Evolutionary conservation across 2,113 vertebrate genomes (phyloP).

Genomic region (Coregonus clupeaformis): DNA sequence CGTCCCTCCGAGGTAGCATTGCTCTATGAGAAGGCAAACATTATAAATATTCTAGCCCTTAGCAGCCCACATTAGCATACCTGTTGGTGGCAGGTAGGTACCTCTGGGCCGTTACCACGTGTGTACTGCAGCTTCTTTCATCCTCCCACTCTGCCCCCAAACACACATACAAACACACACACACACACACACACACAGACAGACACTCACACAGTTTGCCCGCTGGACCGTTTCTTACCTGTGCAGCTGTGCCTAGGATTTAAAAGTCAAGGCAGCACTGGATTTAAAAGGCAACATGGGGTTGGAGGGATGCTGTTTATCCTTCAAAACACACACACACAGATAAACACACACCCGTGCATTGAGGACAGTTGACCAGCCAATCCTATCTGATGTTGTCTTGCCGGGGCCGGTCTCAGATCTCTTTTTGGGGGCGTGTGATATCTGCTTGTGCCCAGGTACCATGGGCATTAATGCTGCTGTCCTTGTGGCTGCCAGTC

Average conservation of each 20-base stretch:
- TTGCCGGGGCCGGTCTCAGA: constrained; percentile 28
- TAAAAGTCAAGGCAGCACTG: constrained; percentile 21
- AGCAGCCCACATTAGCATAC: too few species aligned
- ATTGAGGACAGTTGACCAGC: constrained; percentile 11
- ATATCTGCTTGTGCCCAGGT: neutral
- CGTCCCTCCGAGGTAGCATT: too few species aligned
- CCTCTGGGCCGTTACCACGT: too few species aligned
- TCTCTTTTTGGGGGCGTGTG: constrained; percentile 21
- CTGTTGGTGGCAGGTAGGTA: too few species aligned
- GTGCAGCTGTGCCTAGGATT: constrained; percentile 33
- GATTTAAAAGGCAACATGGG: constrained; percentile 20
- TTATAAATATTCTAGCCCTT: too few species aligned
- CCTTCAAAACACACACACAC: constrained; percentile 1
- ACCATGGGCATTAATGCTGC: constrained; percentile 20
- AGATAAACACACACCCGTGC: neutral
- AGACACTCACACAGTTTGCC: neutral
- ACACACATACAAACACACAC: neutral
- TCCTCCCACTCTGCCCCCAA: too few species aligned
- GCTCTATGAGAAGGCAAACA: too few species aligned
- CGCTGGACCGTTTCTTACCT: neutral
- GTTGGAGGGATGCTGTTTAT: constrained; percentile 12
- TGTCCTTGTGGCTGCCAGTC: constrained; percentile 25
- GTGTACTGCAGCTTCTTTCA: too few species aligned
- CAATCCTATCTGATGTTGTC: constrained; percentile 13
- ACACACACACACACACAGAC: constrained; percentile 3